These are phyloP conservation scores for Himalopsyche kuldschensis DNA, from an alignment of 2,888 invertebrate species.

Conservation along the genomic window DNA sequence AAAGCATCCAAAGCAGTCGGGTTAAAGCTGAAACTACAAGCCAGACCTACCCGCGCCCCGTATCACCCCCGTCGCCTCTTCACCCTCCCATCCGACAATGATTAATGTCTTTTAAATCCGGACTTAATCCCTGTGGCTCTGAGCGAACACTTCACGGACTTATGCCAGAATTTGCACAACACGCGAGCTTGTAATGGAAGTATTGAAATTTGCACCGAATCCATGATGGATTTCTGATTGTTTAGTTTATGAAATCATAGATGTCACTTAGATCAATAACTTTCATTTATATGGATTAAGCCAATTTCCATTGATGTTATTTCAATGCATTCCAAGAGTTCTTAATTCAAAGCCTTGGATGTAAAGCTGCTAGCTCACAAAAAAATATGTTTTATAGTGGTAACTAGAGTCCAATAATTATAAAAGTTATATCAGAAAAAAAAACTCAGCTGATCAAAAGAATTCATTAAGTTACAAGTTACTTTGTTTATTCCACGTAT, in stretches of 20 bases:
- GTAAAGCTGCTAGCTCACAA: too few relatives aligned
- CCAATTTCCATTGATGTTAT: too few relatives aligned
- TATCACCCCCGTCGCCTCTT: conserved; percentile 17
- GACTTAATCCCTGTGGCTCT: conserved; percentile 65
- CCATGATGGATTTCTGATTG: background rate
- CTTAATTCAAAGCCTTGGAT: too few relatives aligned
- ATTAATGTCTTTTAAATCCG: conserved; percentile 72
- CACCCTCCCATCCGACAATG: conserved; percentile 61
- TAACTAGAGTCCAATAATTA: too few relatives aligned
- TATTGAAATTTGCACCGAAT: background rate
- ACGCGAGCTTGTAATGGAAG: background rate
- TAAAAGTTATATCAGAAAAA: too few relatives aligned
- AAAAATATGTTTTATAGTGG: too few relatives aligned
- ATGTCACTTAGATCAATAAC: too few relatives aligned
- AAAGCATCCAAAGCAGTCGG: conserved; percentile 32
- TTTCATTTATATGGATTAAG: too few relatives aligned
- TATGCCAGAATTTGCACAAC: background rate
- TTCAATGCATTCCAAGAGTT: too few relatives aligned
- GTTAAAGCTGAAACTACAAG: conserved; percentile 48
- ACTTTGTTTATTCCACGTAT: too few relatives aligned
- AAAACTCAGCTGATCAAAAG: too few relatives aligned
- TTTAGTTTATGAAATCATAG: background rate
- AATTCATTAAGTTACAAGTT: too few relatives aligned
- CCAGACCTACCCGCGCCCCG: conserved; percentile 23
- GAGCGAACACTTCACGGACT: background rate